A percentile compares a stretch with the other conserved stretches of the same genome.
These are phyloP conservation scores for Trissolcus basalis DNA, from an alignment of 1,140 invertebrate species.

Conservation along the genomic window DNA sequence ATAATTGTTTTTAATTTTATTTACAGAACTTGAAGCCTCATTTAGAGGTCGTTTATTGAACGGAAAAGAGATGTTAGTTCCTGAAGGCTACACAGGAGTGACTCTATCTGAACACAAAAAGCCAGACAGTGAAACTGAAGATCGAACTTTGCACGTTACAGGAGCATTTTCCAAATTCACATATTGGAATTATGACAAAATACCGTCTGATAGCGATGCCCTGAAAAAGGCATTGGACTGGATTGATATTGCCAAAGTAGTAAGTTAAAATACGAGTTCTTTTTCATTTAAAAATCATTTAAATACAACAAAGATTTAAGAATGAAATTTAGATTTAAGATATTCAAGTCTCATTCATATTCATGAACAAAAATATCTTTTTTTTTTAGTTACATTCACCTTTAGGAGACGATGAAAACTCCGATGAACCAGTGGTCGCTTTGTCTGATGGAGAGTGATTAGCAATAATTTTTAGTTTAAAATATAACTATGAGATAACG, in stretches of 20 bases:
- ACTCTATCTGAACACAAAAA: slow-evolving; percentile 80
- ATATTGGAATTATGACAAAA: slow-evolving; percentile 88
- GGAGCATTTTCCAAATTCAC: slow-evolving; percentile 81
- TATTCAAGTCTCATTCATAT: too few relatives aligned
- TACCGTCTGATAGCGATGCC: slow-evolving; percentile 82
- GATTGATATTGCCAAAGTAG: slow-evolving; percentile 85
- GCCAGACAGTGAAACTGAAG: slow-evolving; percentile 77
- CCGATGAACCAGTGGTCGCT: too few relatives aligned
- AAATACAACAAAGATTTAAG: too few relatives aligned
- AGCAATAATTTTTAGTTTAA: too few relatives aligned
- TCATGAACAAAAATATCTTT: slow-evolving; percentile 5
- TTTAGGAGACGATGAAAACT: slow-evolving; percentile 3
- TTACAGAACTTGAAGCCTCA: slow-evolving; percentile 75
- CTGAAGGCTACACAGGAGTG: slow-evolving; percentile 82
- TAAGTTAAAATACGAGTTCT: slow-evolving; percentile 72
- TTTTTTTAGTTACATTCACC: slow-evolving; percentile 17
- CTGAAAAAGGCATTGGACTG: slow-evolving; percentile 82
- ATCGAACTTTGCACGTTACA: slow-evolving; percentile 79
- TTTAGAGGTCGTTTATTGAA: slow-evolving; percentile 83
- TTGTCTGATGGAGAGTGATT: too few relatives aligned
- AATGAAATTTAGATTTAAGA: too few relatives aligned
- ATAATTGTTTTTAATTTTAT: slow-evolving; percentile 17
- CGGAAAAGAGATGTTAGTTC: slow-evolving; percentile 79
- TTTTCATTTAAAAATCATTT: too few relatives aligned
- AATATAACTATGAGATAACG: too few relatives aligned